A percentile compares a stretch with the other conserved stretches of the same genome.
These are phyloP conservation scores for Omphaloscelis lunosa DNA, from an alignment of 2,888 invertebrate genomes.

Conservation along the genomic window DNA sequence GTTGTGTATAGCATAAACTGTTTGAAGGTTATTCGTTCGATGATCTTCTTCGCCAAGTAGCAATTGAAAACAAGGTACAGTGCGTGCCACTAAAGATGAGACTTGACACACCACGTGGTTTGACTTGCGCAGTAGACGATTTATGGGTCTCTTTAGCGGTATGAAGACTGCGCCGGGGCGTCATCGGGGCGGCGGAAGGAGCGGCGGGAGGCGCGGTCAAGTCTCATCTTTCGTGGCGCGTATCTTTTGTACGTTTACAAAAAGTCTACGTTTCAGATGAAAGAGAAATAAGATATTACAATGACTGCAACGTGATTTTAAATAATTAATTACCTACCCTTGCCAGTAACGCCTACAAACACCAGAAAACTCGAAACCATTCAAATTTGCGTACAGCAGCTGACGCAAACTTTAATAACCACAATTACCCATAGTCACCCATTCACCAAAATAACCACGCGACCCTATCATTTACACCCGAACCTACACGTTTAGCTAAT, in stretches of 20 bases:
- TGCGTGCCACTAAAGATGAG: no score
- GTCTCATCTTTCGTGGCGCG: no score
- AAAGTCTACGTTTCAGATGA: neutral
- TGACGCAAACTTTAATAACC: constrained; percentile 28
- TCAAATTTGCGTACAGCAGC: constrained; percentile 27
- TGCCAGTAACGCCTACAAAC: constrained; percentile 15
- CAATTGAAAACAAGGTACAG: no score
- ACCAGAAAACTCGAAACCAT: neutral
- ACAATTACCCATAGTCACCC: constrained; percentile 27
- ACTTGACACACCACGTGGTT: no score
- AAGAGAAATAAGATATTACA: neutral
- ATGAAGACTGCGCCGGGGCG: no score
- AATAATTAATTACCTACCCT: neutral
- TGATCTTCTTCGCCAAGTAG: neutral
- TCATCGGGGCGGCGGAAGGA: no score
- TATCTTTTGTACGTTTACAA: no score
- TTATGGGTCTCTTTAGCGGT: no score
- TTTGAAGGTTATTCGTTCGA: neutral
- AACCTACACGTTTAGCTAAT: constrained; percentile 66
- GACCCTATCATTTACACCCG: constrained; percentile 63
- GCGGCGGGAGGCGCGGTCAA: no score
- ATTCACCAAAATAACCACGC: constrained; percentile 37
- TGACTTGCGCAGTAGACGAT: no score
- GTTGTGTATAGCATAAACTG: neutral
- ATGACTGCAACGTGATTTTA: neutral